These are phyloP conservation scores for Eubasilissa regina DNA, from an alignment of 1,140 invertebrate species.

Conservation along the genomic window DNA sequence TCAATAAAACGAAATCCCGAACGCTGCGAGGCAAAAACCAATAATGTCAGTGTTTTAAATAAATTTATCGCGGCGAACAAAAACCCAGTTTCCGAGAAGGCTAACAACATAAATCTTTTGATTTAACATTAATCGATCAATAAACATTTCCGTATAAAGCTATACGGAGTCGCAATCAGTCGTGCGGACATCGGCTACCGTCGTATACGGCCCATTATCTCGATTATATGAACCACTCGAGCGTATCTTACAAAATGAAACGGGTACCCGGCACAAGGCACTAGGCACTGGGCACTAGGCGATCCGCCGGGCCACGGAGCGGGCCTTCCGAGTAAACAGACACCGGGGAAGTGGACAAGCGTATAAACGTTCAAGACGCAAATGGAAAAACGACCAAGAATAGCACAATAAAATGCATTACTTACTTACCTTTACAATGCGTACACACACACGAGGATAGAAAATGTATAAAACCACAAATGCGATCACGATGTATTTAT, in stretches of 20 bases:
- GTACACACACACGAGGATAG: too few species aligned
- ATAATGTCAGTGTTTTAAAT: conserved; percentile 21
- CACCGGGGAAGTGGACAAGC: background rate
- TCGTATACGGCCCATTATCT: conserved; percentile 51
- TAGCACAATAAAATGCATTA: too few species aligned
- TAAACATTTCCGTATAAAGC: conserved; percentile 46
- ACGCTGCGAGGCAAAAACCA: conserved; percentile 4
- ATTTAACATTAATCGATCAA: conserved; percentile 48
- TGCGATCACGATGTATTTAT: too few species aligned
- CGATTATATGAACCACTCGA: conserved; percentile 50
- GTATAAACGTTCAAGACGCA: background rate
- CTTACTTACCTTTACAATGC: too few species aligned
- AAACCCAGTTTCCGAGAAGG: conserved; percentile 29
- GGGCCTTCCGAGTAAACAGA: background rate
- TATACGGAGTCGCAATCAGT: conserved; percentile 35
- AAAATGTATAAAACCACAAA: too few species aligned
- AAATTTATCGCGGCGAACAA: conserved; percentile 9
- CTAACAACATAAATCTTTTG: conserved; percentile 43
- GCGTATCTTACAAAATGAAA: conserved; percentile 45
- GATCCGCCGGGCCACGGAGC: too few species aligned
- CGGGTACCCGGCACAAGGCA: conserved; percentile 21
- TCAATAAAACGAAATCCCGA: background rate
- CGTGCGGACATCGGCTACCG: conserved; percentile 46
- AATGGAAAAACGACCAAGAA: background rate
- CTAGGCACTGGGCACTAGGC: background rate